phyloP scores from a whole-genome alignment of 2,113 vertebrate genomes.

The Odontophorus gujanensis region DNA sequence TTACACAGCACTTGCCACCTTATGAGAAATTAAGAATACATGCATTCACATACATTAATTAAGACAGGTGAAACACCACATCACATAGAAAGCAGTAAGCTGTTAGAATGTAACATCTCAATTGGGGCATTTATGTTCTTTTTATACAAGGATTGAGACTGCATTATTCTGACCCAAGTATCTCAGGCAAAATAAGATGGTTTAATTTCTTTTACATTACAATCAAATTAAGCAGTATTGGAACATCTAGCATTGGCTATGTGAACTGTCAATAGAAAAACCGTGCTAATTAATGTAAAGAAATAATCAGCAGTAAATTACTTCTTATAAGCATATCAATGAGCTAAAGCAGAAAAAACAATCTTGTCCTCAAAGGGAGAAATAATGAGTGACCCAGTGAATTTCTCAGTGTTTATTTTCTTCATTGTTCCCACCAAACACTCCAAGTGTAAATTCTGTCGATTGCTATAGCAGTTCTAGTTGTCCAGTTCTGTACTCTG shows the following conservation, averaged over 20 bases:
- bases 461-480: too few species aligned
- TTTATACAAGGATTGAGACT: neutral
- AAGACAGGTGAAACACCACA: conserved; percentile 21
- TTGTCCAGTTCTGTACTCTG: neutral
- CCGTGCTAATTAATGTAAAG: neutral
- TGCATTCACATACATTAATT: neutral
- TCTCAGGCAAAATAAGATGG: neutral
- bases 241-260: neutral
- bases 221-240: neutral
- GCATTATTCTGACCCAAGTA: neutral
- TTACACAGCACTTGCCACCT: conserved; percentile 20
- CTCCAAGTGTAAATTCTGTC: neutral
- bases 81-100: neutral
- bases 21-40: conserved; percentile 36
- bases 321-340: neutral
- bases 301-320: neutral
- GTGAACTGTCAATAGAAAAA: neutral
- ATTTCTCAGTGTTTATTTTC: neutral
- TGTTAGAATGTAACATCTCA: neutral
- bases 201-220: neutral
- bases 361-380: neutral
- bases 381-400: neutral
- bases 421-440: neutral
- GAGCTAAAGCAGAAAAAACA: neutral
- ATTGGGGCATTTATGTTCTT: neutral